phyloP scores from a whole-genome alignment of 2,888 invertebrate species.

The Zaprionus bogoriensis region DNA sequence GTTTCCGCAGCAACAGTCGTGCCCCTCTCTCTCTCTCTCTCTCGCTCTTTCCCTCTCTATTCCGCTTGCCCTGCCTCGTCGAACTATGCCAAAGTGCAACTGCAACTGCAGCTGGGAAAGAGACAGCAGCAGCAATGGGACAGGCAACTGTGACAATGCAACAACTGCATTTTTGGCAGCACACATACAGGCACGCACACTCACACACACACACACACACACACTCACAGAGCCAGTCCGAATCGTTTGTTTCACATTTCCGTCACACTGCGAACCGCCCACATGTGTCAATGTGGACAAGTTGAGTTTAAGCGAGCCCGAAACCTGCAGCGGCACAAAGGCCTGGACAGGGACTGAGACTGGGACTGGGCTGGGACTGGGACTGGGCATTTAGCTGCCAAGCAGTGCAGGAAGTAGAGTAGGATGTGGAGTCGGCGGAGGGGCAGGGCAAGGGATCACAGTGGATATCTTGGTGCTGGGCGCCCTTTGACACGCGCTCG shows the following conservation, averaged over 20 bases:
- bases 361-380: too few species aligned
- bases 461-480: slow-evolving; percentile 52
- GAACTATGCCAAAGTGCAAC: slow-evolving; percentile 26
- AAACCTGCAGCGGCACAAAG: slow-evolving; percentile 35
- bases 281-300: slow-evolving; percentile 76
- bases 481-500: slow-evolving; percentile 63
- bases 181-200: slow-evolving; percentile 6
- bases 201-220: slow-evolving; percentile 7
- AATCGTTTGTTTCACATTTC: slow-evolving; percentile 72
- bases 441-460: not conserved
- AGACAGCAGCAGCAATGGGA: slow-evolving; percentile 37
- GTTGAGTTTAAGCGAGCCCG: slow-evolving; percentile 64
- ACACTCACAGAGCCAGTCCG: slow-evolving; percentile 13
- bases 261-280: slow-evolving; percentile 65
- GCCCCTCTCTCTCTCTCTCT: too few species aligned
- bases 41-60: too few species aligned
- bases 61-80: too few species aligned
- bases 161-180: slow-evolving; percentile 73
- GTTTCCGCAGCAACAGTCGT: slow-evolving; percentile 50
- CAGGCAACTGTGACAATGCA: slow-evolving; percentile 70
- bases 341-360: too few species aligned
- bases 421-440: not conserved
- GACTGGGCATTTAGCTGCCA: slow-evolving; percentile 61
- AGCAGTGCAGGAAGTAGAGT: not conserved
- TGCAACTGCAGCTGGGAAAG: slow-evolving; percentile 24